Conservation (phyloP, 2,888 invertebrate genomes). For the Camptogramma bilineatum region DNA sequence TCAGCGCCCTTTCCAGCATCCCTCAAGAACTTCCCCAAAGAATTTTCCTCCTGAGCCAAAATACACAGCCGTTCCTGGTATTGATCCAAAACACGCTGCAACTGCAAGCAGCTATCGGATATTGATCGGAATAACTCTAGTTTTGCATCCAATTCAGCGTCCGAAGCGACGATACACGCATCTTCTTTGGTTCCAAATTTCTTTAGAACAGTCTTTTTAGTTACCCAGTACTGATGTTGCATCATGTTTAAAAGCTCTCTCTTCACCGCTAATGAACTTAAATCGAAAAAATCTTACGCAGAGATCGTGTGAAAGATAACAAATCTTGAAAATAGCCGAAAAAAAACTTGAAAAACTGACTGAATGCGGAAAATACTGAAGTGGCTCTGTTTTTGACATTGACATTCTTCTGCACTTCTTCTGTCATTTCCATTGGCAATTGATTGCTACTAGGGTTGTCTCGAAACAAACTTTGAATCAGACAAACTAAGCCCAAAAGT, state of each 20-base stretch:
- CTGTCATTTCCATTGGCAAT: background rate
- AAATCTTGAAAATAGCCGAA: background rate
- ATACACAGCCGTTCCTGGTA: slow-evolving; percentile 97
- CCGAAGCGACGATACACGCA: slow-evolving; percentile 97
- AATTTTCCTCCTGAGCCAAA: slow-evolving; percentile 97
- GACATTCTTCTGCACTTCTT: background rate
- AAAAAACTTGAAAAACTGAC: background rate
- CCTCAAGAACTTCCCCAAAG: slow-evolving; percentile 96
- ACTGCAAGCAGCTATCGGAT: slow-evolving; percentile 94
- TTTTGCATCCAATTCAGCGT: slow-evolving; percentile 98
- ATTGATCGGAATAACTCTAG: slow-evolving; percentile 96
- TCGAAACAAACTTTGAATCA: background rate
- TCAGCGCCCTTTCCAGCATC: slow-evolving; percentile 96
- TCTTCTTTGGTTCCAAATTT: slow-evolving; percentile 99
- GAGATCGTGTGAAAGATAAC: background rate
- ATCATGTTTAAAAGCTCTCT: slow-evolving; percentile 76
- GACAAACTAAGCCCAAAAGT: slow-evolving; percentile 12
- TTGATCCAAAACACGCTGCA: slow-evolving; percentile 95
- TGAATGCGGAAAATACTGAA: background rate
- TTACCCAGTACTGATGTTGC: slow-evolving; percentile 99
- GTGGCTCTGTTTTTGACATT: background rate
- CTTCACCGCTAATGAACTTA: slow-evolving; percentile 1
- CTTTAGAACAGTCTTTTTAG: slow-evolving; percentile 96
- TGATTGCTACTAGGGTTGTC: background rate
- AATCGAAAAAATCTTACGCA: background rate